phyloP scores from a whole-genome alignment of 2,888 invertebrate genomes.

The Dinocampus coccinellae region DNA sequence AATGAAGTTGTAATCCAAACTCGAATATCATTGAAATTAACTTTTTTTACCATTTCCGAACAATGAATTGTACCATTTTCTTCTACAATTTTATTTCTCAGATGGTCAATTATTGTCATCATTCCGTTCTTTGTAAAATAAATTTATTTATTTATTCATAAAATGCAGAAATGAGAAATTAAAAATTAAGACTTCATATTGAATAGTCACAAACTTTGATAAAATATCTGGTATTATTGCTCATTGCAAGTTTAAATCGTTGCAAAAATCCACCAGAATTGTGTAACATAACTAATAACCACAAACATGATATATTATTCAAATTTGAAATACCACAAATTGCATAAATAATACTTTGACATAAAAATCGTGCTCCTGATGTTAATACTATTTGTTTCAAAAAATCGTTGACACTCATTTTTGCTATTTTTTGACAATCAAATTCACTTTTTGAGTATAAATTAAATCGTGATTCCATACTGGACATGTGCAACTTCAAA shows the following conservation, averaged over 20 bases:
- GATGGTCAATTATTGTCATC: conserved; percentile 37
- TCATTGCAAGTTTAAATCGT: conserved; percentile 49
- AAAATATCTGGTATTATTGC: conserved; percentile 50
- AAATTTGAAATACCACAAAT: conserved; percentile 52
- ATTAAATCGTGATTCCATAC: conserved; percentile 14
- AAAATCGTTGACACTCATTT: conserved; percentile 48
- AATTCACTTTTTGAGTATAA: conserved; percentile 19
- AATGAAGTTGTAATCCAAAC: conserved; percentile 47
- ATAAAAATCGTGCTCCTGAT: conserved; percentile 47
- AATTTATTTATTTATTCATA: neutral
- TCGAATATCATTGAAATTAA: conserved; percentile 49
- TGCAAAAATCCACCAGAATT: conserved; percentile 54
- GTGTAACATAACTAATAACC: conserved; percentile 52
- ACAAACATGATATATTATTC: conserved; percentile 52
- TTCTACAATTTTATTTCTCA: conserved; percentile 41
- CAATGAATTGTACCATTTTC: conserved; percentile 44
- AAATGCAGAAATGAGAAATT: too few relatives aligned
- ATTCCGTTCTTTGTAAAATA: conserved; percentile 47
- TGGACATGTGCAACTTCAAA: neutral
- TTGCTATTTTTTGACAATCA: conserved; percentile 43
- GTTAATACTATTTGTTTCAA: conserved; percentile 42
- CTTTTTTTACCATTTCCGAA: conserved; percentile 45
- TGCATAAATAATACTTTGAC: conserved; percentile 48
- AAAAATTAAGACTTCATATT: too few relatives aligned
- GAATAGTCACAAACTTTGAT: conserved; percentile 44